These are phyloP conservation scores for Ptychadena robeensis DNA, from an alignment of 2,797 vertebrate genomes.

Conservation along the genomic window DNA sequence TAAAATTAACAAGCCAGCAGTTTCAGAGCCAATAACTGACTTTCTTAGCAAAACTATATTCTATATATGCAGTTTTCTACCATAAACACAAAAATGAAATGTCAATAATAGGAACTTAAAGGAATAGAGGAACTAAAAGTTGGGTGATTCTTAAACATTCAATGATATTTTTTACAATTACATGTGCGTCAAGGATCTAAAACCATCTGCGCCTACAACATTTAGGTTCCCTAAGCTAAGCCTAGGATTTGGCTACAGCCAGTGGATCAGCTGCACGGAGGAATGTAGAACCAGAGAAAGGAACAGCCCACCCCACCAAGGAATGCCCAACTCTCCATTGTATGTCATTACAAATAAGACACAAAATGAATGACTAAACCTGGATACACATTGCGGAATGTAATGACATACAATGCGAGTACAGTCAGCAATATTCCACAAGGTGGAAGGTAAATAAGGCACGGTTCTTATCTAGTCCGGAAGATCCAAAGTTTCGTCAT, in stretches of 20 bases:
- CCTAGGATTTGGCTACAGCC: slow-evolving; percentile 15
- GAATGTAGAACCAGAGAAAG: slow-evolving; percentile 38
- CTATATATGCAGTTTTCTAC: not conserved
- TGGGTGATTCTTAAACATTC: slow-evolving; percentile 11
- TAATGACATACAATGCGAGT: no score
- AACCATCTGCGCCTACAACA: not conserved
- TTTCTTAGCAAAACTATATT: no score
- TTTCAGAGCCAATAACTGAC: no score
- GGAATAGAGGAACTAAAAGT: slow-evolving; percentile 1
- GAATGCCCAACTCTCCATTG: slow-evolving; percentile 29
- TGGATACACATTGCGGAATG: not conserved
- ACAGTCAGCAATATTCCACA: no score
- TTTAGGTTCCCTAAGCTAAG: not conserved
- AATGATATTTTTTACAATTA: slow-evolving; percentile 6
- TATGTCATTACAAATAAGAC: not conserved
- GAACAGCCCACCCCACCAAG: slow-evolving; percentile 21
- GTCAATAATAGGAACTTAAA: not conserved
- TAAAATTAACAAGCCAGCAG: no score
- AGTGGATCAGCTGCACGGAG: slow-evolving; percentile 7
- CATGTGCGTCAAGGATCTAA: not conserved
- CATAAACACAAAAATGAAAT: not conserved
- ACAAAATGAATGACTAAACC: slow-evolving; percentile 6
- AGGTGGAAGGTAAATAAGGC: no score
- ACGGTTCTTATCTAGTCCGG: no score
- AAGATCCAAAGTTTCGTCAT: no score